Evolutionary conservation across 2,113 vertebrate species (phyloP), one percentile per base, ranked within the genome.

Genomic region (Nycticryphes semicollaris): DNA sequence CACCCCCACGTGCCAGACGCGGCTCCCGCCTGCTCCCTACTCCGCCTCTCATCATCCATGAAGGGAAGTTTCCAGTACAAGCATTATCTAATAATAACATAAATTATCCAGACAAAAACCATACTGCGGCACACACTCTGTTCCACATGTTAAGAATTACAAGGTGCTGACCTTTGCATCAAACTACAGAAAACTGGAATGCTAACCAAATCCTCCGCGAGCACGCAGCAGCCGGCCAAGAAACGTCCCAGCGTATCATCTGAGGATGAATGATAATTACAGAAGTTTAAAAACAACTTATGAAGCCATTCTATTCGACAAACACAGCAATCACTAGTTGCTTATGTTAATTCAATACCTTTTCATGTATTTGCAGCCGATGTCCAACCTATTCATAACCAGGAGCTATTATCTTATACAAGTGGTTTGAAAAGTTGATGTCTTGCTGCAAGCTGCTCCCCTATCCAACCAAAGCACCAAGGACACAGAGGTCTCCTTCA

Each of bases 1-100:
- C 6, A 0, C 8, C 13, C n/a, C 41, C 31, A 27, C 0, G 0
- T 3, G 3, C 74, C 88, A 93, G 30, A 19, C 48, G 6, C 7
- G 28, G 50, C 45, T 63, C 57, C 57, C 1, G 4, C 25, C 39
- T 17, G 64, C 51, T 47, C 47, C 63, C 14, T 63, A 27, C 67
- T 43, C 25, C 12, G 0, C 39, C 37, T 66, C 47, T 10, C 80
- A 30, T 14, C n/a, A 30, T 14, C n/a, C 59, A 14, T 53, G 37
- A 77, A 39, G 70, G 53, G 39, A 51, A 20, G 9, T 41, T 76
- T 33, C 66, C 93, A 91, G 24, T 20, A n/a, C 7, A 14, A 76
- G 50, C 39, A 50, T 80, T 60, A 68, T 31, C 68, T 73, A 84
- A 63, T 45, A 78, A 92, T 94, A 96, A 53, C n/a, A 66, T 2